phyloP scores from a whole-genome alignment of 1,140 invertebrate genomes.

The Habropoda laboriosa region DNA sequence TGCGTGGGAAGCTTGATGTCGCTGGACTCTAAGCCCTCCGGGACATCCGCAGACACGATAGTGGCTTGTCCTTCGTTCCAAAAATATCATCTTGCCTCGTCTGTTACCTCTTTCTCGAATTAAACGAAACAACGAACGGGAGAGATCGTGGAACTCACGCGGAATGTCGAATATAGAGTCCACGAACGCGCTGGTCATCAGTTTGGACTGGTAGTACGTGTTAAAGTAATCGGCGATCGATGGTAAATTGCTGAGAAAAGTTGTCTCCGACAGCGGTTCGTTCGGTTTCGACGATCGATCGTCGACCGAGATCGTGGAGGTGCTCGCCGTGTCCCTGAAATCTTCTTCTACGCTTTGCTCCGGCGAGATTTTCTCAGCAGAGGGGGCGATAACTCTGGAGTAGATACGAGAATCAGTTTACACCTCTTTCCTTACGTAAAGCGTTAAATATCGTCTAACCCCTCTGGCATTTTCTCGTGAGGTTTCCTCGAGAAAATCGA shows the following conservation, averaged over 20 bases:
- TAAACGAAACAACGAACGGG: too few species aligned
- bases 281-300: too few species aligned
- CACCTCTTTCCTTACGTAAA: too few species aligned
- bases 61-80: neutral
- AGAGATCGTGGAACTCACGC: conserved; percentile 18
- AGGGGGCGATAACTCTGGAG: too few species aligned
- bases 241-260: neutral
- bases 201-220: neutral
- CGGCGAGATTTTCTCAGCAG: neutral
- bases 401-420: too few species aligned
- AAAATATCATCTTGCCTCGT: neutral
- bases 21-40: neutral
- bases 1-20: neutral
- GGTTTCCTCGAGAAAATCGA: neutral
- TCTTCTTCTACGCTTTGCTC: neutral
- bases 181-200: neutral
- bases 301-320: neutral
- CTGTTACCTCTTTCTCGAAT: too few species aligned
- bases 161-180: neutral
- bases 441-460: neutral
- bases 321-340: accelerated
- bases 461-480: neutral
- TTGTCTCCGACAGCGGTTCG: neutral
- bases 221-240: neutral
- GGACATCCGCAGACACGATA: neutral